Evolutionary conservation across 2,888 invertebrate genomes (phyloP).

Genomic region (Atrina japonica): DNA sequence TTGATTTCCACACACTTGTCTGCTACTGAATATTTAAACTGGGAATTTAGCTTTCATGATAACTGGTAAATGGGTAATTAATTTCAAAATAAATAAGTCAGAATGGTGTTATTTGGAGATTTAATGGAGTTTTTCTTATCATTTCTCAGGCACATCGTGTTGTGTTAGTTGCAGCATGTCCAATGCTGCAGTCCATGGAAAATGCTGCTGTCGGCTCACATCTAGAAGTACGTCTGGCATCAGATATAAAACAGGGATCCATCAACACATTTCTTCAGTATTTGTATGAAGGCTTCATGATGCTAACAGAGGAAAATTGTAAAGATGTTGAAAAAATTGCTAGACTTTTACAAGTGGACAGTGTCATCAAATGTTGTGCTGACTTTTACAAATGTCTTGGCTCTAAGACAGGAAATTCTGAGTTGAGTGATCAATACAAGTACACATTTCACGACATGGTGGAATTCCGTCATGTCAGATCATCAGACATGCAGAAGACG

Average conservation of each 20-base stretch:
- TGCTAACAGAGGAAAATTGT: conserved; percentile 53
- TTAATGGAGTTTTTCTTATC: not conserved
- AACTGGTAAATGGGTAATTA: too few species aligned
- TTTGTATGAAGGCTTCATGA: conserved; percentile 57
- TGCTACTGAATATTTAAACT: too few species aligned
- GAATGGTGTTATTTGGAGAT: too few species aligned
- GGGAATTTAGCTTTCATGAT: too few species aligned
- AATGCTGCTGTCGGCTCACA: conserved; percentile 45
- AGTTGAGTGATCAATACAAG: conserved; percentile 33
- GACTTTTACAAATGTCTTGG: conserved; percentile 48
- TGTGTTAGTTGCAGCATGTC: conserved; percentile 55
- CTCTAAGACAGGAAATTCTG: conserved; percentile 34
- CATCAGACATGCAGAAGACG: conserved; percentile 47
- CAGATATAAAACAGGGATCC: conserved; percentile 50
- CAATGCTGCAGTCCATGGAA: conserved; percentile 56
- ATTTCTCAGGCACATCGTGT: conserved; percentile 49
- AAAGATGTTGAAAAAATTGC: conserved; percentile 52
- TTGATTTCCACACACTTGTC: too few species aligned
- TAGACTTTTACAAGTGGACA: conserved; percentile 51
- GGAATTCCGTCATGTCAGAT: conserved; percentile 51
- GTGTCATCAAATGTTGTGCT: conserved; percentile 52
- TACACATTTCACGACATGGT: conserved; percentile 47
- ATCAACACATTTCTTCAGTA: conserved; percentile 52
- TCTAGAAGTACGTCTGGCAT: conserved; percentile 49
- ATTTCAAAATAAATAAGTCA: too few species aligned